Evolutionary conservation across 1,140 invertebrate species (phyloP).

Genomic region (Branchinecta lynchi): DNA sequence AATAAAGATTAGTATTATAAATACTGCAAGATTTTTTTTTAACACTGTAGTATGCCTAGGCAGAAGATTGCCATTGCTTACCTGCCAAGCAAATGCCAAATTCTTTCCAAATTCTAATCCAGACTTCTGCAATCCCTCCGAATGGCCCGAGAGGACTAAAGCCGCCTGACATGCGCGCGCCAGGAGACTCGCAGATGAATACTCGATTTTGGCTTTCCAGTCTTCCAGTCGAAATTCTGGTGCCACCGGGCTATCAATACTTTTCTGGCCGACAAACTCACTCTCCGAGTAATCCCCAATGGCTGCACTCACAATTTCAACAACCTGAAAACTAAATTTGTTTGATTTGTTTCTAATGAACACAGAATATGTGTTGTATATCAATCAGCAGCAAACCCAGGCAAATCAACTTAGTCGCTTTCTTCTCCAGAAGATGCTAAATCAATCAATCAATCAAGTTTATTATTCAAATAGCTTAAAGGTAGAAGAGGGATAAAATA

Average conservation of each 20-base stretch:
- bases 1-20: too few relatives aligned
- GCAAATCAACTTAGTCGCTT: too few relatives aligned
- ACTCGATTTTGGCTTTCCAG: background rate
- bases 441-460: too few relatives aligned
- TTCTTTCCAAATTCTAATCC: background rate
- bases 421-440: too few relatives aligned
- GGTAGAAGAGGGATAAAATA: too few relatives aligned
- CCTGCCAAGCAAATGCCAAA: background rate
- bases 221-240: background rate
- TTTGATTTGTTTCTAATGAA: too few relatives aligned
- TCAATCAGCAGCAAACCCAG: too few relatives aligned
- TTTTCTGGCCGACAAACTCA: background rate
- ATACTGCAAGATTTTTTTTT: too few relatives aligned
- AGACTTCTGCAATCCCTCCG: background rate
- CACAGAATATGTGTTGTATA: too few relatives aligned
- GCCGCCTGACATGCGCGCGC: background rate
- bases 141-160: background rate
- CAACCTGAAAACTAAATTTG: background rate
- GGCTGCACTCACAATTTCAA: conserved; percentile 1
- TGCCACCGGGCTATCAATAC: background rate
- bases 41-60: too few relatives aligned
- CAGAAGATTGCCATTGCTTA: background rate
- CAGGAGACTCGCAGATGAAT: background rate
- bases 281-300: background rate
- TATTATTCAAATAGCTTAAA: too few relatives aligned